These are phyloP conservation scores for Epinephelus coioides DNA, from an alignment of 2,797 vertebrate genomes.

Conservation along the genomic window DNA sequence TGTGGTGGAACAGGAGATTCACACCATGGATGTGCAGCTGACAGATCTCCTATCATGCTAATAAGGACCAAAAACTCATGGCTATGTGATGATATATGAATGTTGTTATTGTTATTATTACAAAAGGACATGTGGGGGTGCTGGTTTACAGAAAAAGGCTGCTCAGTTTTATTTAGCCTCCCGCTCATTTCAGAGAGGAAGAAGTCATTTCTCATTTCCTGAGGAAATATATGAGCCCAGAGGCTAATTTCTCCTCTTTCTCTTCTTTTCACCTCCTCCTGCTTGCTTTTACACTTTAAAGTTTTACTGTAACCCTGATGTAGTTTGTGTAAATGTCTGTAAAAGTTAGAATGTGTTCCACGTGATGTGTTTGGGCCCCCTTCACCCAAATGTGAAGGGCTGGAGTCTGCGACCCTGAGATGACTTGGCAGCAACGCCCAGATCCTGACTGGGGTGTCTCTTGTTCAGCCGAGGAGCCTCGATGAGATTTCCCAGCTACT, in stretches of 20 bases:
- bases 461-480: slow-evolving; percentile 74
- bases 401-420: slow-evolving; percentile 63
- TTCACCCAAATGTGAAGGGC: background rate
- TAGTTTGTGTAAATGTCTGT: too few species aligned
- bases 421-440: slow-evolving; percentile 73
- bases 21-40: too few species aligned
- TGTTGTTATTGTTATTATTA: background rate
- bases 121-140: slow-evolving; percentile 15
- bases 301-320: background rate
- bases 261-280: slow-evolving; percentile 44
- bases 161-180: slow-evolving; percentile 41
- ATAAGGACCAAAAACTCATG: background rate
- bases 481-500: slow-evolving; percentile 84
- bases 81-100: background rate
- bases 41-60: too few species aligned
- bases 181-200: slow-evolving; percentile 52
- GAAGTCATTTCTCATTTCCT: slow-evolving; percentile 62
- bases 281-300: slow-evolving; percentile 2
- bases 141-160: slow-evolving; percentile 22
- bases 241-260: slow-evolving; percentile 35
- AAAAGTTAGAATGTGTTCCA: background rate
- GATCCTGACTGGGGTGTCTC: slow-evolving; percentile 72
- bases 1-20: too few species aligned
- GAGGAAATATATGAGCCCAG: slow-evolving; percentile 65
- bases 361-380: background rate